Evolutionary conservation across 2,797 vertebrate species (phyloP).

Genomic region (Enteromius mattozi): DNA sequence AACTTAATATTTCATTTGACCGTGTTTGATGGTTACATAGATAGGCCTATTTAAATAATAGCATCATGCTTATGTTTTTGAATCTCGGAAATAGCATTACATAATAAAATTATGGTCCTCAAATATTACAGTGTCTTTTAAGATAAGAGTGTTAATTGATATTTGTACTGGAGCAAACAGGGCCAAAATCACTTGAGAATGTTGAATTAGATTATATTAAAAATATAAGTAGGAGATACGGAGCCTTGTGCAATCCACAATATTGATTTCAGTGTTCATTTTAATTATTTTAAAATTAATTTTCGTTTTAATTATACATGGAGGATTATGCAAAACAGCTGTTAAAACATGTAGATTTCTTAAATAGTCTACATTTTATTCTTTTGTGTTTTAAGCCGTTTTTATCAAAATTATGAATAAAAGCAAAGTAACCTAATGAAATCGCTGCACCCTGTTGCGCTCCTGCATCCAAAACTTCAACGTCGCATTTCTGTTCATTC

Average conservation of each 20-base stretch:
- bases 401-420: not conserved
- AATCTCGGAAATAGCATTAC: conserved; percentile 43
- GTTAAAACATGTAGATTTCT: not conserved
- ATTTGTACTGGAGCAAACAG: conserved; percentile 35
- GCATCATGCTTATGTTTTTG: conserved; percentile 30
- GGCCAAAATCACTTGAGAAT: conserved; percentile 5
- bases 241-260: not conserved
- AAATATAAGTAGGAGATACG: conserved; percentile 40
- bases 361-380: not conserved
- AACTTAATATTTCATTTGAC: conserved; percentile 38
- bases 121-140: conserved; percentile 42
- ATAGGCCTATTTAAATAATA: conserved; percentile 1
- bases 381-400: not conserved
- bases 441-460: conserved; percentile 27
- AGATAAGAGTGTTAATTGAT: conserved; percentile 60
- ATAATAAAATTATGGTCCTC: conserved; percentile 57
- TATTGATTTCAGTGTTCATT: not conserved
- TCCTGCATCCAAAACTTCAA: not conserved
- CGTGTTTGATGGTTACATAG: not conserved
- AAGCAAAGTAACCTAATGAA: not conserved
- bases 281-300: not conserved
- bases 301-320: not conserved
- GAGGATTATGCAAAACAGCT: not conserved
- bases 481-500: not conserved
- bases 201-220: conserved; percentile 48